Percentiles rank a stretch among this genome's conserved stretches.
phyloP scores from a whole-genome alignment of 2,888 invertebrate species.

The Diploptera punctata region DNA sequence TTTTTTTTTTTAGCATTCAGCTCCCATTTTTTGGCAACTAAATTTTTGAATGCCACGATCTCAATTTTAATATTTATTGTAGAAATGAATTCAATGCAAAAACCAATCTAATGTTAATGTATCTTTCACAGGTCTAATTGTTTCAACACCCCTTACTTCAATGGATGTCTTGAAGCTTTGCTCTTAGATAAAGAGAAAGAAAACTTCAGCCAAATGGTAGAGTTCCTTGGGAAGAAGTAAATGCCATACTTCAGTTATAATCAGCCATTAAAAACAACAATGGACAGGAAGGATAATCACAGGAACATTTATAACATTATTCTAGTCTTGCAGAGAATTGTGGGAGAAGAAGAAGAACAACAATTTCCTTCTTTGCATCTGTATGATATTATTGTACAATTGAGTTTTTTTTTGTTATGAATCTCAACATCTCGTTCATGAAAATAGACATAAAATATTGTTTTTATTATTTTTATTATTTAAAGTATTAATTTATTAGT shows the following conservation, averaged over 20 bases:
- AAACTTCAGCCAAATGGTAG: constrained; percentile 79
- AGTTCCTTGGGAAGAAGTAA: constrained; percentile 72
- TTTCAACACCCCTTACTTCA: constrained; percentile 81
- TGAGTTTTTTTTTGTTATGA: not conserved
- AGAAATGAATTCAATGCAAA: too few species aligned
- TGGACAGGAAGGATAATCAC: not conserved
- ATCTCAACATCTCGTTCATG: not conserved
- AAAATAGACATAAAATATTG: not conserved
- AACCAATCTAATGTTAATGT: too few species aligned
- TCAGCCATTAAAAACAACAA: not conserved
- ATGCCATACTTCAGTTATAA: not conserved
- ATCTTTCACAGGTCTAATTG: constrained; percentile 71
- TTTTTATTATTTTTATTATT: constrained; percentile 26
- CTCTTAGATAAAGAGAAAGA: constrained; percentile 78
- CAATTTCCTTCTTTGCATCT: not conserved
- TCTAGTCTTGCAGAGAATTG: constrained; percentile 18
- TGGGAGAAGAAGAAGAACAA: not conserved
- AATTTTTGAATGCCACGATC: too few species aligned
- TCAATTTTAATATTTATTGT: too few species aligned
- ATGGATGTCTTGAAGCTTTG: constrained; percentile 81
- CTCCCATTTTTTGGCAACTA: too few species aligned
- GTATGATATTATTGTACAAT: not conserved
- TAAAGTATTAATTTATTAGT: constrained; percentile 29
- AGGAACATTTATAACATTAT: constrained; percentile 13
- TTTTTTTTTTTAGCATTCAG: too few species aligned